Evolutionary conservation across 2,888 invertebrate genomes (phyloP), one percentile per base, ranked within the genome.

Genomic region (Junonia oenone): DNA sequence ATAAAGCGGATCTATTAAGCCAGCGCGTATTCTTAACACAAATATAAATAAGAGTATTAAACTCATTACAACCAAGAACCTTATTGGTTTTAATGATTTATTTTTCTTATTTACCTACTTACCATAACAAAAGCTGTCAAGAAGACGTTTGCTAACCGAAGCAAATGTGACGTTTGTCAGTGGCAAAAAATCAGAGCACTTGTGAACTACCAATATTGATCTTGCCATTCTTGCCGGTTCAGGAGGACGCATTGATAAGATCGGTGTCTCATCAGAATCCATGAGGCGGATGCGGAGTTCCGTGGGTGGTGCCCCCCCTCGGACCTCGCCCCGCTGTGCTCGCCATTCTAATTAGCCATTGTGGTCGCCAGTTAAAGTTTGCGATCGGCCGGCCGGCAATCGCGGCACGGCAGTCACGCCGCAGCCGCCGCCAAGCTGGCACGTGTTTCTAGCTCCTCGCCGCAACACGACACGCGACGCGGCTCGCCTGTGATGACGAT

Each of bases 291-390:
- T 87, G 79, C 85, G 75, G 81, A 83, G 87, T 81, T 78, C 75
- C 78, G 88, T 88, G 87, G 89, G 89, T 82, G 86, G 80, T 81
- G 75, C 75, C 76, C 71, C 35, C 75, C 75, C 69, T 74, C 72
- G 61, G 75, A 74, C 76, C 83, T 72, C 80, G 57, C 77, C 75
- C 71, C 80, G 68, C 71, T 70, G 74, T 71, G 71, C 78, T 85
- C 78, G 85, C 85, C 87, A 88, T 90, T 88, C 89, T 88, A 90
- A 90, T 88, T 87, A 89, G 84, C 83, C 81, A 88, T 89, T 87
- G 89, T 88, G 86, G 84, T 81, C 75, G 82, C 72, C 73, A 76
- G 81, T 80, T 76, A 74, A 81, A 83, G 76, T 84, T 85, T 81
- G 85, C 81, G 78, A 75, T 74, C 75, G 75, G 77, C 81, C 78